phyloP scores from a whole-genome alignment of 1,140 invertebrate species.

The Pogonomyrmex californicus region DNA sequence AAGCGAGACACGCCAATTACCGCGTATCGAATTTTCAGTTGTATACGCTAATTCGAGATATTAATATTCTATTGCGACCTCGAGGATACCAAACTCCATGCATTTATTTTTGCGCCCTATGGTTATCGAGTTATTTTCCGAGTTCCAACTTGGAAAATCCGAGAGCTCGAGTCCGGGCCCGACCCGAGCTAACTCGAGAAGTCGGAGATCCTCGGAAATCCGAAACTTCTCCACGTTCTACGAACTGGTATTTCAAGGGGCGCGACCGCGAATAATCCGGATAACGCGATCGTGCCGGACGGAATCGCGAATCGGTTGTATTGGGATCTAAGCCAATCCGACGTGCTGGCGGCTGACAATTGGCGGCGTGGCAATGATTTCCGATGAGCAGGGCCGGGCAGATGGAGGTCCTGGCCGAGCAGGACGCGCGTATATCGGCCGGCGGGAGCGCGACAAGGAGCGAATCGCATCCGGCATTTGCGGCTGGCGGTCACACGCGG shows the following conservation, averaged over 20 bases:
- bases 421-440: constrained; percentile 26
- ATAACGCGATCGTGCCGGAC: constrained; percentile 72
- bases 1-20: neutral
- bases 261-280: constrained; percentile 74
- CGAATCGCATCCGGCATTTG: constrained; percentile 71
- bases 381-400: constrained; percentile 70
- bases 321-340: constrained; percentile 75
- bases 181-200: constrained; percentile 15
- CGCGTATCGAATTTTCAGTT: neutral
- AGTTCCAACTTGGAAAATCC: constrained; percentile 42
- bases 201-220: constrained; percentile 36
- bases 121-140: constrained; percentile 1
- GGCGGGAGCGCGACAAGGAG: neutral
- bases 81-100: neutral
- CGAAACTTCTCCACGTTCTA: constrained; percentile 51
- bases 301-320: constrained; percentile 75
- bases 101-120: constrained; percentile 10
- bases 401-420: constrained; percentile 38
- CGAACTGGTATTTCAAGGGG: constrained; percentile 67
- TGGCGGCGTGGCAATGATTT: constrained; percentile 77
- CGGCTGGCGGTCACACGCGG: constrained; percentile 73
- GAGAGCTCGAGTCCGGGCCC: constrained; percentile 6
- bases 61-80: neutral
- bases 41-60: neutral
- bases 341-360: constrained; percentile 72